Conservation (phyloP, 2,888 invertebrate species). For the Sabatieria punctata region DNA sequence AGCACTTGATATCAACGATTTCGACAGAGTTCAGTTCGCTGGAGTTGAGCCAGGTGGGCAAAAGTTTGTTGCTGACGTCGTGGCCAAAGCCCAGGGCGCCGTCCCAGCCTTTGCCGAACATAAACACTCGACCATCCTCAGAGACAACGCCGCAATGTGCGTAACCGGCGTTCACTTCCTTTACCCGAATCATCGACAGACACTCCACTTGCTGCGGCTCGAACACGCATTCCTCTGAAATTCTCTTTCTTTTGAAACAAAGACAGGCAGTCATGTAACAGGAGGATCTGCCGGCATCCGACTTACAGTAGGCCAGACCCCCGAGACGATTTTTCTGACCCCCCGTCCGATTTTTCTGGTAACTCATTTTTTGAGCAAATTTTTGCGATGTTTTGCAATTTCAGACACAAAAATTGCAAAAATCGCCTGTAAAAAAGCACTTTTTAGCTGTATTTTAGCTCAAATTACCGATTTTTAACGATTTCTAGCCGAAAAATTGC, state of each 20-base stretch:
- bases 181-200: neutral
- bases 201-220: neutral
- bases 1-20: conserved; percentile 19
- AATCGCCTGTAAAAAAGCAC: too few relatives aligned
- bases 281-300: too few relatives aligned
- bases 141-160: conserved; percentile 47
- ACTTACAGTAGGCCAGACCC: too few relatives aligned
- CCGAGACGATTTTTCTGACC: too few relatives aligned
- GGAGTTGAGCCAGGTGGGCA: conserved; percentile 4
- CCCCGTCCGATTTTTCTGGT: too few relatives aligned
- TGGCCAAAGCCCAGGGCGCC: conserved; percentile 43
- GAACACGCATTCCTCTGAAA: conserved; percentile 1
- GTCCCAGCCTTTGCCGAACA: conserved; percentile 49
- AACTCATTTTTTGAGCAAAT: too few relatives aligned
- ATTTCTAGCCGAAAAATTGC: too few relatives aligned
- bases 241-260: neutral
- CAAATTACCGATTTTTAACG: too few relatives aligned
- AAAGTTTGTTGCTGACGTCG: neutral
- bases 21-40: neutral
- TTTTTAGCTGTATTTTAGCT: too few relatives aligned
- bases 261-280: too few relatives aligned
- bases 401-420: too few relatives aligned
- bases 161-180: conserved; percentile 6
- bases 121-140: conserved; percentile 46
- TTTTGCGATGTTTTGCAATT: too few relatives aligned